phyloP scores from a whole-genome alignment of 2,888 invertebrate genomes.

The Endomychus coccineus region DNA sequence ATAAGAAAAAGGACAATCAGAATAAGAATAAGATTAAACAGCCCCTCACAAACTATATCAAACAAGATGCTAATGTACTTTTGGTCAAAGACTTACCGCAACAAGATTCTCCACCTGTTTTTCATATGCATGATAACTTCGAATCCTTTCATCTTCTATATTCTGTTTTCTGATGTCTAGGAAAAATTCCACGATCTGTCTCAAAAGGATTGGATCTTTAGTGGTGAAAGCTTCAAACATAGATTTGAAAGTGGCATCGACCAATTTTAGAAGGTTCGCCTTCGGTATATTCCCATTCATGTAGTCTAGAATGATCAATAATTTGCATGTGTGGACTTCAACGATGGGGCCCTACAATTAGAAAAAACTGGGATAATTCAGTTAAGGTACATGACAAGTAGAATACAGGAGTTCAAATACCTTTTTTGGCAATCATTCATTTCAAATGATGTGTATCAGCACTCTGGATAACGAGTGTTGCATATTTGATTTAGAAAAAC shows the following conservation, averaged over 20 bases:
- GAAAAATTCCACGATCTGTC: constrained; percentile 51
- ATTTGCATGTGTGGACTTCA: constrained; percentile 49
- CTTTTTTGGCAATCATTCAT: too few species aligned
- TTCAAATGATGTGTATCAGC: too few species aligned
- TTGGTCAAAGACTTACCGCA: neutral
- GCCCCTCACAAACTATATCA: too few species aligned
- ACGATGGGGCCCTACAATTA: constrained; percentile 37
- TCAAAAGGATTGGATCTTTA: constrained; percentile 43
- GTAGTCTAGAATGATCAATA: constrained; percentile 49
- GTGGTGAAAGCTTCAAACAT: constrained; percentile 43
- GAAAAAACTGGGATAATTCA: neutral
- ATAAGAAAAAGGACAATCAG: too few species aligned
- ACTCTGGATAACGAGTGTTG: too few species aligned
- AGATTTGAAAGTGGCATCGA: constrained; percentile 46
- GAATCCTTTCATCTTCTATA: constrained; percentile 15
- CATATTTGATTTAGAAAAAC: too few species aligned
- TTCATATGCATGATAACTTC: too few species aligned
- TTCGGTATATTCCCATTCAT: constrained; percentile 46
- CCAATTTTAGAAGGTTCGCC: constrained; percentile 44
- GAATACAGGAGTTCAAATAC: too few species aligned
- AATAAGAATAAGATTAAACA: too few species aligned
- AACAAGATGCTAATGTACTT: too few species aligned
- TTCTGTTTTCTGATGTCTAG: constrained; percentile 39
- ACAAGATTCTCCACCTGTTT: neutral
- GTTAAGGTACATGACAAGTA: too few species aligned